Conservation (phyloP, 2,888 invertebrate species). For the Polymixis lichenea region DNA sequence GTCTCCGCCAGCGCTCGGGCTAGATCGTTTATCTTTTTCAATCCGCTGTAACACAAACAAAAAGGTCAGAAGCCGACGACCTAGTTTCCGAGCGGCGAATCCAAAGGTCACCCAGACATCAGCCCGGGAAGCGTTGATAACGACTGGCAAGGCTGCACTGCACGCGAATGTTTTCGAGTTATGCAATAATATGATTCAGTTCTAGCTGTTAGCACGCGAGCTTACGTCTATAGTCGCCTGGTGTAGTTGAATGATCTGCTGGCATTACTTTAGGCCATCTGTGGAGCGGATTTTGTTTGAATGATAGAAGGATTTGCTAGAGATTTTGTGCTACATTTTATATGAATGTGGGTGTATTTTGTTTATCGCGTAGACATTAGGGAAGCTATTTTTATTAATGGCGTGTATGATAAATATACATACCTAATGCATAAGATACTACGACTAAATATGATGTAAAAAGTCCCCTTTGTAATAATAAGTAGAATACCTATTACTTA, state of each 20-base stretch:
- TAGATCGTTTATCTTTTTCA: constrained; percentile 82
- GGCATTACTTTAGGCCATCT: constrained; percentile 40
- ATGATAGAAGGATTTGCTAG: constrained; percentile 17
- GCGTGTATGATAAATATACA: neutral
- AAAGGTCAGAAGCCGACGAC: constrained; percentile 89
- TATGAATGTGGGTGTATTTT: constrained; percentile 24
- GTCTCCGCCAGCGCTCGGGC: constrained; percentile 76
- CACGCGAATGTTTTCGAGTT: constrained; percentile 75
- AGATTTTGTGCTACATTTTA: constrained; percentile 38
- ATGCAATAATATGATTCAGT: constrained; percentile 73
- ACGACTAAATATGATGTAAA: neutral
- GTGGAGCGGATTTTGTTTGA: constrained; percentile 16
- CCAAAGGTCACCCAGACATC: constrained; percentile 87
- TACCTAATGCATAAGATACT: neutral
- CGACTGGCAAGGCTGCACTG: constrained; percentile 83
- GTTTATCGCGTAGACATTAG: constrained; percentile 19
- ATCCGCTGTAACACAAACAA: constrained; percentile 84
- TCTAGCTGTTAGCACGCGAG: constrained; percentile 68
- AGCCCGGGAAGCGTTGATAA: constrained; percentile 87
- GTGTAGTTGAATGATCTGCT: constrained; percentile 52
- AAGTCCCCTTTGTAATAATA: neutral
- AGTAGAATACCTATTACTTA: neutral
- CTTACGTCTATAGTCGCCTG: constrained; percentile 40
- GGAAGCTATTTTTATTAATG: constrained; percentile 41
- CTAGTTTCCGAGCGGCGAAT: constrained; percentile 84